Evolutionary conservation across 2,888 invertebrate species (phyloP).

Genomic region (Drosophila stalkeri): DNA sequence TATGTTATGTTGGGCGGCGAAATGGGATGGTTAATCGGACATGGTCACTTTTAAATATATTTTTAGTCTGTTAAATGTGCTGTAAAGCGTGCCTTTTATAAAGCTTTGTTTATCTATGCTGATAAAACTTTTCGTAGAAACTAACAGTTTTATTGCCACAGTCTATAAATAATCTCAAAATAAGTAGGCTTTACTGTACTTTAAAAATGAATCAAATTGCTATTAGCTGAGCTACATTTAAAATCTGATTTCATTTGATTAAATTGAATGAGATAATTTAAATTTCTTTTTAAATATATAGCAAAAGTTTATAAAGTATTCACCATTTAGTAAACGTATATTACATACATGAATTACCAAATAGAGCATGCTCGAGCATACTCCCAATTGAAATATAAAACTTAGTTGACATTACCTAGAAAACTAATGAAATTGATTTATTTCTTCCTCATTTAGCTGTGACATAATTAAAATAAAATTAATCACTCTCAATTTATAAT

Average conservation of each 20-base stretch:
- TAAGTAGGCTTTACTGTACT: neutral
- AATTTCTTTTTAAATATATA: neutral
- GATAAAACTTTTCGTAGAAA: neutral
- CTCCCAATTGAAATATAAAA: no score
- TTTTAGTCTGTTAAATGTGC: neutral
- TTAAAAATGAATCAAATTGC: neutral
- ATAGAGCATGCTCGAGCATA: no score
- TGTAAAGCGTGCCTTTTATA: neutral
- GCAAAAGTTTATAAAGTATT: neutral
- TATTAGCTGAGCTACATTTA: neutral
- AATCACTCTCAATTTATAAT: neutral
- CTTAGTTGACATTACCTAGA: neutral
- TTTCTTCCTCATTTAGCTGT: neutral
- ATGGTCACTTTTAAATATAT: neutral
- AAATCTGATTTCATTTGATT: neutral
- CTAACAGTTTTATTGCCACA: no score
- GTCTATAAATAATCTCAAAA: neutral
- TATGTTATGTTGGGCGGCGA: no score
- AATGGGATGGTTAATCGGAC: neutral
- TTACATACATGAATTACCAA: no score
- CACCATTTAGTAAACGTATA: no score
- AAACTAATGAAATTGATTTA: neutral
- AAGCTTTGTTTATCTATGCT: neutral
- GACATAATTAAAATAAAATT: neutral
- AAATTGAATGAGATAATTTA: neutral